A percentile compares a stretch with the other conserved stretches of the same genome.
phyloP scores from a whole-genome alignment of 37 sponge, comb jelly and placozoan genomes.

The Bolinopsis microptera region DNA sequence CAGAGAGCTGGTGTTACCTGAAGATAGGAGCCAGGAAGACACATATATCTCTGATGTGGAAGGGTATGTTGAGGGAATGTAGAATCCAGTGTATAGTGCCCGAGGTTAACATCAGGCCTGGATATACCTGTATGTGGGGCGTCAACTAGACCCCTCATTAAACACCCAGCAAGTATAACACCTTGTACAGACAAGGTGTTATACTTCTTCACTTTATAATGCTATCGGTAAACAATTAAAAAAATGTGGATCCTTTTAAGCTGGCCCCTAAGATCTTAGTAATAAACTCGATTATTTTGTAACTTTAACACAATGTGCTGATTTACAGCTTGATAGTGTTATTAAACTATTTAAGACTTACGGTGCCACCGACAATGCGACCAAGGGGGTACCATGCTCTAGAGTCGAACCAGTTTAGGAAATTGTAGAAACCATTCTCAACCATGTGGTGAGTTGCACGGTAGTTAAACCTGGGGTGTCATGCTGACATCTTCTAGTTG shows the following conservation, averaged over 20 bases:
- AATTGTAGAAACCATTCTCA: constrained; percentile 88
- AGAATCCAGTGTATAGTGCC: constrained; percentile 91
- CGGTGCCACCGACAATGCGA: constrained; percentile 97
- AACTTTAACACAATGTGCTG: too few relatives aligned
- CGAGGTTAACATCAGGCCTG: constrained; percentile 98
- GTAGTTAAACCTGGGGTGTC: constrained; percentile 97
- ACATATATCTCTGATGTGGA: constrained; percentile 97
- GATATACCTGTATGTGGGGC: constrained; percentile 97
- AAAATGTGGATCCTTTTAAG: too few relatives aligned
- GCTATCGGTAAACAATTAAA: too few relatives aligned
- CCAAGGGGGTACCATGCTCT: constrained; percentile 99
- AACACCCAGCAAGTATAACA: too few relatives aligned
- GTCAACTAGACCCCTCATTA: too few relatives aligned
- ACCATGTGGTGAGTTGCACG: constrained; percentile 94
- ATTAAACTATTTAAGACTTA: constrained; percentile 66
- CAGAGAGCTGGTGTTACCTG: constrained; percentile 69
- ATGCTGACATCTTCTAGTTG: too few relatives aligned
- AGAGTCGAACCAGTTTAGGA: constrained; percentile 99
- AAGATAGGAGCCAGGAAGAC: constrained; percentile 97
- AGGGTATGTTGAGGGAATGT: constrained; percentile 83
- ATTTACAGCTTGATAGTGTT: too few relatives aligned
- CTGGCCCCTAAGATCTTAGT: too few relatives aligned
- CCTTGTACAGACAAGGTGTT: too few relatives aligned
- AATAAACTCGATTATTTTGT: too few relatives aligned
- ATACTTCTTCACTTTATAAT: too few relatives aligned